A percentile compares a stretch with the other conserved stretches of the same genome.
Evolutionary conservation across 2,888 invertebrate species (phyloP).

Genomic region (Himalopsyche kuldschensis): DNA sequence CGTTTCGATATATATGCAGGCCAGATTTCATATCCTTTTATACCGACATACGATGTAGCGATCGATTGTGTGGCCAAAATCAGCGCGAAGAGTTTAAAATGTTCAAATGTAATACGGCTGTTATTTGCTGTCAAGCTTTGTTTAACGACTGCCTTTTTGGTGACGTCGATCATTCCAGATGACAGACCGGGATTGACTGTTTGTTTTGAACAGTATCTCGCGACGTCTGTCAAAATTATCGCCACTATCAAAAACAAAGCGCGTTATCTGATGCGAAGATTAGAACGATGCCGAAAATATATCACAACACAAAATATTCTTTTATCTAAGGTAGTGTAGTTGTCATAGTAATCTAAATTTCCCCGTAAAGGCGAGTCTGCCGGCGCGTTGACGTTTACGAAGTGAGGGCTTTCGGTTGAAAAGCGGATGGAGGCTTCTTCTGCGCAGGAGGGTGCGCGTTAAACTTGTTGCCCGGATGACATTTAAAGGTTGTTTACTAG

Average conservation of each 20-base stretch:
- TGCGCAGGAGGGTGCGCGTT: slow-evolving; percentile 7
- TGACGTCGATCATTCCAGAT: neutral
- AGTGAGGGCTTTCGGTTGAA: neutral
- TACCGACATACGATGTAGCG: too few relatives aligned
- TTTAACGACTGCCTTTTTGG: neutral
- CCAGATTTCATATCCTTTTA: too few relatives aligned
- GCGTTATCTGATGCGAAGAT: neutral
- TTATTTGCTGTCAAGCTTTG: too few relatives aligned
- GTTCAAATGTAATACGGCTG: too few relatives aligned
- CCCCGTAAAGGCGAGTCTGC: neutral
- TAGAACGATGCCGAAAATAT: neutral
- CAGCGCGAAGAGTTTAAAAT: too few relatives aligned
- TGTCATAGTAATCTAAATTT: neutral
- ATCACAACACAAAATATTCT: neutral
- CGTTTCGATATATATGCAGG: too few relatives aligned
- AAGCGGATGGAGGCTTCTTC: neutral
- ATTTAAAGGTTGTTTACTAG: slow-evolving; percentile 2
- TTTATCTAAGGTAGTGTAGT: neutral
- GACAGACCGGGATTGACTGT: neutral
- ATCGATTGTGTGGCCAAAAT: too few relatives aligned
- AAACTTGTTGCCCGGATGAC: slow-evolving; percentile 14
- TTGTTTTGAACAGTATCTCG: neutral
- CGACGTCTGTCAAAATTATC: neutral
- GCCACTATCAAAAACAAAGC: neutral
- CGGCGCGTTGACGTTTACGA: neutral